Conservation (phyloP, 35 echinoderm and acorn worm genomes). For the Eucidaris tribuloides region DNA sequence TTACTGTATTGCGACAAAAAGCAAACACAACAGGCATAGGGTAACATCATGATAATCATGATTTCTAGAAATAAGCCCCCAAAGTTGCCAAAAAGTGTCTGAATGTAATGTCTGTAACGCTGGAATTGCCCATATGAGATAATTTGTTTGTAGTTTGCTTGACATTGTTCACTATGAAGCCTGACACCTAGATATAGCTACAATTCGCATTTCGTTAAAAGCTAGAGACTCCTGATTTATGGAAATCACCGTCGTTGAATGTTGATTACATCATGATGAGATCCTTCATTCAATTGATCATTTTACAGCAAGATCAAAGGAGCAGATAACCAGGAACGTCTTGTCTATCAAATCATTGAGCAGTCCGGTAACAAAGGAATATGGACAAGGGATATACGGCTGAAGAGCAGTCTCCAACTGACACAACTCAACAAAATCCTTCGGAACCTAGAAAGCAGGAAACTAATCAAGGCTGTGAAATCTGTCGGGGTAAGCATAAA, state of each 20-base stretch:
- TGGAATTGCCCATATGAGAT: too few species aligned
- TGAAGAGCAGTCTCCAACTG: constrained; percentile 69
- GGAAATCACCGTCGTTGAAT: not conserved
- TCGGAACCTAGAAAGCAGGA: constrained; percentile 86
- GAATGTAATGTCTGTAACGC: too few species aligned
- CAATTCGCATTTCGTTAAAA: not conserved
- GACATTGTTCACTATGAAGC: too few species aligned
- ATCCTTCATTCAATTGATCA: not conserved
- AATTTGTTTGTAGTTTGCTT: too few species aligned
- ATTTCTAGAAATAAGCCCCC: too few species aligned
- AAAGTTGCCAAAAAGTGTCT: too few species aligned
- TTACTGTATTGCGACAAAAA: too few species aligned
- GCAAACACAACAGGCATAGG: too few species aligned
- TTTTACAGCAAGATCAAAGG: constrained; percentile 87
- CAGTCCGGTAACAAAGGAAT: constrained; percentile 96
- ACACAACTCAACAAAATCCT: constrained; percentile 97
- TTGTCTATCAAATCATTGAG: constrained; percentile 98
- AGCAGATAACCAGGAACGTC: constrained; percentile 85
- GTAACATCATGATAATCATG: too few species aligned
- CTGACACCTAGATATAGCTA: not conserved
- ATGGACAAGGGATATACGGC: constrained; percentile 88
- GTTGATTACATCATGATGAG: not conserved
- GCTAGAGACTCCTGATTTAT: not conserved
- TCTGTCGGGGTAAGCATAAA: constrained; percentile 90
- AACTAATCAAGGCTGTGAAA: constrained; percentile 96